A percentile compares a stretch with the other conserved stretches of the same genome.
These are phyloP conservation scores for Macquaria ambigua DNA, from an alignment of 2,113 vertebrate species.

Conservation along the genomic window DNA sequence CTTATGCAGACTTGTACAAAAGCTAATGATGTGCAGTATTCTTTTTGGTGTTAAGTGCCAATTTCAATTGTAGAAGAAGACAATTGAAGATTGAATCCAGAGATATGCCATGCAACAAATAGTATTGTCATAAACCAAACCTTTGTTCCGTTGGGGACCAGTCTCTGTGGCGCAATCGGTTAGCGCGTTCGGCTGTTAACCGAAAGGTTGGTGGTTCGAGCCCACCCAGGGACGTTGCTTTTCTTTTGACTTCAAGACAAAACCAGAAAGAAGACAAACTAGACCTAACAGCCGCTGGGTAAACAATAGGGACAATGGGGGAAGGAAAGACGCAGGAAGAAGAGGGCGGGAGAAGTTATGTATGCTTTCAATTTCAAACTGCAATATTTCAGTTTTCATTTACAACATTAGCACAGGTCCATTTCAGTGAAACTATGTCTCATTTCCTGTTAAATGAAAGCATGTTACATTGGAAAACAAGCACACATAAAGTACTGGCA, in stretches of 20 bases:
- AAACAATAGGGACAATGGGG: background rate
- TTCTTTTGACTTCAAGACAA: background rate
- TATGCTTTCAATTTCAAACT: background rate
- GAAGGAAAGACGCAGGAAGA: background rate
- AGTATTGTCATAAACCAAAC: no score
- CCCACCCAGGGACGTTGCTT: conserved; percentile 63
- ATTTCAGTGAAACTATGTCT: no score
- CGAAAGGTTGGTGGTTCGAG: conserved; percentile 76
- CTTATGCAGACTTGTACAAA: no score
- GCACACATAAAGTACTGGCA: background rate
- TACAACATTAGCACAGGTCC: background rate
- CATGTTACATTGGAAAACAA: no score
- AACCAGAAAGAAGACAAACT: rapidly evolving
- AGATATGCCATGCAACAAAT: no score
- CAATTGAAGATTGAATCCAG: no score
- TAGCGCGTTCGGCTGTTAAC: conserved; percentile 76
- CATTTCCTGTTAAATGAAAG: no score
- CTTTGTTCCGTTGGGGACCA: no score
- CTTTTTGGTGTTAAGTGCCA: no score
- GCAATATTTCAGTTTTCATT: background rate
- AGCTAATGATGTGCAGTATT: no score
- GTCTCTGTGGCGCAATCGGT: conserved; percentile 75
- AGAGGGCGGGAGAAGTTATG: no score
- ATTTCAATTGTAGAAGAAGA: no score
- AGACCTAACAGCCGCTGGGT: background rate